Evolutionary conservation across 2,888 invertebrate genomes (phyloP).

Genomic region (Vanessa cardui): DNA sequence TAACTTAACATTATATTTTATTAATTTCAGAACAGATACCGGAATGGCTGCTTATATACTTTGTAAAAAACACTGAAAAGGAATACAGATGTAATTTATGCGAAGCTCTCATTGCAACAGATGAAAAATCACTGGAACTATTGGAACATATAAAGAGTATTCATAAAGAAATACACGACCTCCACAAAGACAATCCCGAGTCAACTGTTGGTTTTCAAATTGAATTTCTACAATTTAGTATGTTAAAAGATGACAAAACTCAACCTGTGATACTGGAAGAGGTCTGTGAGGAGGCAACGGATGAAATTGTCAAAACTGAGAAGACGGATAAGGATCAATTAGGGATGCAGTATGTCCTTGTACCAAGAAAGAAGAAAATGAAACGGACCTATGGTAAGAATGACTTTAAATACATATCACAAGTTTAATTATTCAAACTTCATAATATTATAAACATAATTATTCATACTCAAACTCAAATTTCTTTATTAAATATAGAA

Average conservation of each 20-base stretch:
- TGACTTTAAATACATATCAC: background rate
- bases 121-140: slow-evolving; percentile 55
- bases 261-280: slow-evolving; percentile 62
- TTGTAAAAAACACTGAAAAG: slow-evolving; percentile 48
- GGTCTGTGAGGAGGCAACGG: slow-evolving; percentile 55
- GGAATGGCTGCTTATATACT: slow-evolving; percentile 72
- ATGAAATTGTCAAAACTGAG: slow-evolving; percentile 38
- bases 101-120: slow-evolving; percentile 50
- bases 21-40: slow-evolving; percentile 50
- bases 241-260: slow-evolving; percentile 58
- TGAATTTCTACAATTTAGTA: slow-evolving; percentile 68
- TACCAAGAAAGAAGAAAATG: slow-evolving; percentile 50
- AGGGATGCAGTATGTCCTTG: slow-evolving; percentile 57
- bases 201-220: slow-evolving; percentile 69
- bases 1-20: background rate
- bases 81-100: slow-evolving; percentile 67
- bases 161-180: slow-evolving; percentile 66
- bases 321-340: slow-evolving; percentile 44
- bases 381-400: slow-evolving; percentile 37
- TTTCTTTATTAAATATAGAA: too few species aligned
- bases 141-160: slow-evolving; percentile 57
- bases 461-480: too few species aligned
- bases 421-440: background rate
- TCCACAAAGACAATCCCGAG: slow-evolving; percentile 69
- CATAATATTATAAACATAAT: too few species aligned